Conservation (phyloP, 2,888 invertebrate genomes). For the Gordius sp. region DNA sequence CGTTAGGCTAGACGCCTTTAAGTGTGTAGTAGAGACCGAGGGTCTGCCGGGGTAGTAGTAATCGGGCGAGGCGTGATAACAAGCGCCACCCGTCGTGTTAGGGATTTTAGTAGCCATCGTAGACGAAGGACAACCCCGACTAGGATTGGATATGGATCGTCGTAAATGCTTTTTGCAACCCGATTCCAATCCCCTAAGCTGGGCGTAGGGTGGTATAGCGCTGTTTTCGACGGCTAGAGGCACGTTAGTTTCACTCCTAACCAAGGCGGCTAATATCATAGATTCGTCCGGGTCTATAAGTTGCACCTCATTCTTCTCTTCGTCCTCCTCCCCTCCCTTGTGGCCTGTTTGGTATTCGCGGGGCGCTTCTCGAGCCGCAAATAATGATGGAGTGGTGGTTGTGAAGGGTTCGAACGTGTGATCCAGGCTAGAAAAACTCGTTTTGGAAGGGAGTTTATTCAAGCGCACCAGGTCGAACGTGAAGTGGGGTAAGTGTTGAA, state of each 20-base stretch:
- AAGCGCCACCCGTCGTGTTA: no score
- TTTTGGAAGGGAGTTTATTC: neutral
- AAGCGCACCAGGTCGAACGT: neutral
- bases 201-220: no score
- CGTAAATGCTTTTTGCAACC: no score
- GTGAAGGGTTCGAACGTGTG: neutral
- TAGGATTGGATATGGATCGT: no score
- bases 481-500: neutral
- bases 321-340: neutral
- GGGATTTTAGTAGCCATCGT: no score
- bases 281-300: neutral
- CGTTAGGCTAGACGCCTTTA: no score
- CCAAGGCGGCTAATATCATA: neutral
- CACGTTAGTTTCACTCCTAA: neutral
- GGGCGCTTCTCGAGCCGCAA: neutral
- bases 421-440: constrained; percentile 10
- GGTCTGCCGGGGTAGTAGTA: no score
- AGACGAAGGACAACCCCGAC: no score
- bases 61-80: no score
- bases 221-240: no score
- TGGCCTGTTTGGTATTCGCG: neutral
- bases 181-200: no score
- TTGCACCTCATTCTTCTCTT: neutral
- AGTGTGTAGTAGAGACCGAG: no score
- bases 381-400: neutral